A percentile compares a stretch with the other conserved stretches of the same genome.
These are phyloP conservation scores for Cheilosia scutellata DNA, from an alignment of 2,888 invertebrate genomes.

Conservation along the genomic window DNA sequence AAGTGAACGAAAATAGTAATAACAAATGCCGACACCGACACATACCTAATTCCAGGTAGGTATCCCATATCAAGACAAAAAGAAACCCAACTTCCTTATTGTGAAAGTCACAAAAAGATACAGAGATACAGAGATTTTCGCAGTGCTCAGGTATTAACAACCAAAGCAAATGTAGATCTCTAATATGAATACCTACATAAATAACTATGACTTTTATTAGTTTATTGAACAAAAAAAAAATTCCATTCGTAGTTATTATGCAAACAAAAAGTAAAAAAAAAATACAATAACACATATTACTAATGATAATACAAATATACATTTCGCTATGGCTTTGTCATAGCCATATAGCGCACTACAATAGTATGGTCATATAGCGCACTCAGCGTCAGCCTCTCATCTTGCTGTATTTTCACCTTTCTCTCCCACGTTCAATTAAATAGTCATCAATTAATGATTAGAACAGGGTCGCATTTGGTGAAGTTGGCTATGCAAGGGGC, in stretches of 20 bases:
- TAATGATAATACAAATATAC: constrained; percentile 27
- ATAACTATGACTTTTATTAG: constrained; percentile 14
- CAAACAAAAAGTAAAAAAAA: constrained; percentile 40
- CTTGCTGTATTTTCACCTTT: constrained; percentile 46
- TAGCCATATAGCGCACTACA: no score
- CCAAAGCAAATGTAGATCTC: constrained; percentile 13
- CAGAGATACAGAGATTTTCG: background rate
- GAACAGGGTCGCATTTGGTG: constrained; percentile 1
- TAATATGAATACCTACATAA: constrained; percentile 22
- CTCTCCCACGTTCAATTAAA: constrained; percentile 50
- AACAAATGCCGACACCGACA: constrained; percentile 3
- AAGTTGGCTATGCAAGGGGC: background rate
- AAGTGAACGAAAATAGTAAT: constrained; percentile 21
- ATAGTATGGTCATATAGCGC: background rate
- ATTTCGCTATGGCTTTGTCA: constrained; percentile 4
- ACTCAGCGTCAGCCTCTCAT: constrained; percentile 10
- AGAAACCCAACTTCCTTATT: constrained; percentile 35
- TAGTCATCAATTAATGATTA: constrained; percentile 11
- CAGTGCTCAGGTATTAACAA: constrained; percentile 3
- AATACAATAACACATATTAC: background rate
- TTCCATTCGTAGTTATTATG: constrained; percentile 34
- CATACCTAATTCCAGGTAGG: constrained; percentile 10
- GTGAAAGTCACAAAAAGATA: constrained; percentile 24
- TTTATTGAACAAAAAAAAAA: constrained; percentile 12
- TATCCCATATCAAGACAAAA: constrained; percentile 9